Percentiles rank a stretch among this genome's conserved stretches.
Conservation (phyloP, 2,113 vertebrate species). For the Scalopus aquaticus region DNA sequence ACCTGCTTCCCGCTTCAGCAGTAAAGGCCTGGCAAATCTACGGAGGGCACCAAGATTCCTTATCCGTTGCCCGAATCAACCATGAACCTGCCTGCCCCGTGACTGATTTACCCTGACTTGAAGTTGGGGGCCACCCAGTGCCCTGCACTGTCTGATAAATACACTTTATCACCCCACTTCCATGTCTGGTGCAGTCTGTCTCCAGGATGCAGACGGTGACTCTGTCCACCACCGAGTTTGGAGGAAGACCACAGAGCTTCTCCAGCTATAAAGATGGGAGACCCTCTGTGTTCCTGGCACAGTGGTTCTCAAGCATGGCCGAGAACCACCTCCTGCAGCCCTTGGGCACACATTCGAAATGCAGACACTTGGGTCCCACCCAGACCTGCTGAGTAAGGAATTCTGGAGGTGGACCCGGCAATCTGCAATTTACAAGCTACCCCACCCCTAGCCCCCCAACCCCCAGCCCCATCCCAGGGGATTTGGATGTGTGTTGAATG, state of each 20-base stretch:
- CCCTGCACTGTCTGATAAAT: neutral
- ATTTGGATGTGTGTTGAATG: neutral
- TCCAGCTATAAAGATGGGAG: neutral
- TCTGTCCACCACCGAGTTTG: rapidly evolving
- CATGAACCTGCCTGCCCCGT: no score
- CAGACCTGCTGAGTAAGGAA: neutral
- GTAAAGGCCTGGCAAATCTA: no score
- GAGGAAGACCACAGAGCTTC: neutral
- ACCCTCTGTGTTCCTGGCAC: rapidly evolving
- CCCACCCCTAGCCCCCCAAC: neutral
- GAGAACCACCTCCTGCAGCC: no score
- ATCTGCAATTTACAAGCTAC: neutral
- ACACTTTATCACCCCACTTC: neutral
- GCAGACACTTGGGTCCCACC: neutral
- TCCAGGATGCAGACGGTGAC: neutral
- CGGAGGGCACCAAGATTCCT: no score
- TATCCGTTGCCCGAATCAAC: no score
- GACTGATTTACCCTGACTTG: neutral
- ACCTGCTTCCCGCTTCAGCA: no score
- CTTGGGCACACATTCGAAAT: neutral
- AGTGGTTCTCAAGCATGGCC: neutral
- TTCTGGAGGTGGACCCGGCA: neutral
- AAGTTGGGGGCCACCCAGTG: no score
- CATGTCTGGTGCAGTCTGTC: neutral
- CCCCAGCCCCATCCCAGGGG: neutral